These are phyloP conservation scores for Phasianus colchicus DNA, from an alignment of 2,113 vertebrate species.

Conservation along the genomic window DNA sequence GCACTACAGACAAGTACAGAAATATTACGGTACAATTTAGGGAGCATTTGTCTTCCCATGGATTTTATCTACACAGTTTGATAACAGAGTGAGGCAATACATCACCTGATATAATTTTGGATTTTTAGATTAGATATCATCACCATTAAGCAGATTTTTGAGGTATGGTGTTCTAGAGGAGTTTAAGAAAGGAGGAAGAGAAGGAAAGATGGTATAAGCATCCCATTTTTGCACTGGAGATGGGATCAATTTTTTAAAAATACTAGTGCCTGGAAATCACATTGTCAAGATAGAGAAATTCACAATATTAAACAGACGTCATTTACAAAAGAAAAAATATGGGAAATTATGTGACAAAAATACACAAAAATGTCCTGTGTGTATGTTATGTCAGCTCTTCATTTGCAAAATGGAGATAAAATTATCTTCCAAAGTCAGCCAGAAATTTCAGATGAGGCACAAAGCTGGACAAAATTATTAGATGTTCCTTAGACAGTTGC, in stretches of 20 bases:
- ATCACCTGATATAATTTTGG: neutral
- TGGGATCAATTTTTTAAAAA: constrained; percentile 6
- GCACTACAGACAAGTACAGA: neutral
- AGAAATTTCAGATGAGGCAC: neutral
- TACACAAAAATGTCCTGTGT: accelerated
- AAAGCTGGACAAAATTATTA: neutral
- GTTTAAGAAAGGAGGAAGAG: neutral
- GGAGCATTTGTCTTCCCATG: neutral
- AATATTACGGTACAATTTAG: neutral
- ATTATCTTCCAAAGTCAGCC: neutral
- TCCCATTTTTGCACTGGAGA: constrained; percentile 17
- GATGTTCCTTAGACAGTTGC: neutral
- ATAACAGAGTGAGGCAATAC: neutral
- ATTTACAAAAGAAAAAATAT: neutral
- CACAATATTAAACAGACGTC: neutral
- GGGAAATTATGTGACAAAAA: neutral
- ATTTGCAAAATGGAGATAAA: neutral
- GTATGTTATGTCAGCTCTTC: neutral
- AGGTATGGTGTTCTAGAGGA: neutral
- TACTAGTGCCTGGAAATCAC: constrained; percentile 28
- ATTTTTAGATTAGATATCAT: neutral
- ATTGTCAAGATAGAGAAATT: neutral
- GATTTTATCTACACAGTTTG: neutral
- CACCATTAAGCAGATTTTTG: neutral
- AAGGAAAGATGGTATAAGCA: neutral